Conservation (phyloP, 2,113 vertebrate species). For the Morone chrysops region DNA sequence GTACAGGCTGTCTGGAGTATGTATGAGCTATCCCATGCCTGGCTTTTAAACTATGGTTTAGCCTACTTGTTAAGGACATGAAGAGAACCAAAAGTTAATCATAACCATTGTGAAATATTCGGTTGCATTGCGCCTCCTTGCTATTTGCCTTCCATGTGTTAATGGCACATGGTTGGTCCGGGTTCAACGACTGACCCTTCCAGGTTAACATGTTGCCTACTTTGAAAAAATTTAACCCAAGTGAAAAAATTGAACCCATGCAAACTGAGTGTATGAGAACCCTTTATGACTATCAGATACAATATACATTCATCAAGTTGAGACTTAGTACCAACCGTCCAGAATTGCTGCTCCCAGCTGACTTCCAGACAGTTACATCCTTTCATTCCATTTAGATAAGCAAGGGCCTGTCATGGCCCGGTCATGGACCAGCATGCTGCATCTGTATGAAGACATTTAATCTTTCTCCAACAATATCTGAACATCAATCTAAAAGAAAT, state of each 20-base stretch:
- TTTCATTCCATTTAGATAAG: no score
- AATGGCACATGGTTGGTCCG: slow-evolving; percentile 31
- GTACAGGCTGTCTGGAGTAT: background rate
- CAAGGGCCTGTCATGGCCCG: no score
- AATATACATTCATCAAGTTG: background rate
- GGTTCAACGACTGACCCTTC: slow-evolving; percentile 46
- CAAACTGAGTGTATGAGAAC: background rate
- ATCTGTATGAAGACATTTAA: background rate
- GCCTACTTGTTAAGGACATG: background rate
- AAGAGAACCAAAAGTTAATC: slow-evolving; percentile 31
- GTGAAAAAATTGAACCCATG: background rate
- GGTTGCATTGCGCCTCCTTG: slow-evolving; percentile 46
- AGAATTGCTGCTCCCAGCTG: no score
- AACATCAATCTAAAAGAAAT: background rate
- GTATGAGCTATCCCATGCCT: background rate
- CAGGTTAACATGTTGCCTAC: slow-evolving; percentile 34
- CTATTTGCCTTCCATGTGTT: slow-evolving; percentile 67
- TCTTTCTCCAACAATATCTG: background rate
- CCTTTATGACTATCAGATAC: background rate
- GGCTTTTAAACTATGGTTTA: slow-evolving; percentile 1
- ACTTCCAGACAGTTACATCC: no score
- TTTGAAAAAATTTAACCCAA: background rate
- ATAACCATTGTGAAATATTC: slow-evolving; percentile 12
- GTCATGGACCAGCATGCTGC: no score
- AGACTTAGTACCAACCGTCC: no score